These are phyloP conservation scores for Luffia ferchaultella DNA, from an alignment of 2,888 invertebrate genomes.

Conservation along the genomic window DNA sequence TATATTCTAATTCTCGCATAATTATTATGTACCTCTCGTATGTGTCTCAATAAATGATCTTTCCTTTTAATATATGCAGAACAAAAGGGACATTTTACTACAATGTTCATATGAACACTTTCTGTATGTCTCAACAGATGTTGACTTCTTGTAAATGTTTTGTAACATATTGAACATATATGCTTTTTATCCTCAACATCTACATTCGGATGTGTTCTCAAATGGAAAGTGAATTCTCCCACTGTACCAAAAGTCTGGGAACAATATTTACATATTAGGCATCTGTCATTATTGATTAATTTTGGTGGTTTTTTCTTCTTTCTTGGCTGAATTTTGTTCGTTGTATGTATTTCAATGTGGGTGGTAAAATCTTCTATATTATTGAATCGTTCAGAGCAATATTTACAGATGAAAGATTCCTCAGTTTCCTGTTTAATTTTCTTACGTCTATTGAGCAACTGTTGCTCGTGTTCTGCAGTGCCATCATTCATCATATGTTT, in stretches of 20 bases:
- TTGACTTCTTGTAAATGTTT: slow-evolving; percentile 32
- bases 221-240: background rate
- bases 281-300: background rate
- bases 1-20: background rate
- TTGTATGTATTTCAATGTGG: background rate
- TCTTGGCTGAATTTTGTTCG: background rate
- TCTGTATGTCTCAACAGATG: slow-evolving; percentile 38
- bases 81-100: slow-evolving; percentile 29
- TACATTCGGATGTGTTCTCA: background rate
- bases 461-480: background rate
- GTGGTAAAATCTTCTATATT: background rate
- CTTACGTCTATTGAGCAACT: no score
- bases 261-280: background rate
- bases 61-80: slow-evolving; percentile 30
- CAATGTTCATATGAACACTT: slow-evolving; percentile 29
- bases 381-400: background rate
- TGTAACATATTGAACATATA: slow-evolving; percentile 27
- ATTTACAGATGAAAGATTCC: background rate
- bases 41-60: slow-evolving; percentile 35
- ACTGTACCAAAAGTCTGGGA: background rate
- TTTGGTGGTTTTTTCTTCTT: background rate
- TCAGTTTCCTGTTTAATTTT: background rate
- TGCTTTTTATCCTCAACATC: slow-evolving; percentile 19
- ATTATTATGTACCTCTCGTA: slow-evolving; percentile 32
- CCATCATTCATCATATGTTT: background rate